phyloP scores from a whole-genome alignment of 2,797 vertebrate species.

The Cheracebus regulus region DNA sequence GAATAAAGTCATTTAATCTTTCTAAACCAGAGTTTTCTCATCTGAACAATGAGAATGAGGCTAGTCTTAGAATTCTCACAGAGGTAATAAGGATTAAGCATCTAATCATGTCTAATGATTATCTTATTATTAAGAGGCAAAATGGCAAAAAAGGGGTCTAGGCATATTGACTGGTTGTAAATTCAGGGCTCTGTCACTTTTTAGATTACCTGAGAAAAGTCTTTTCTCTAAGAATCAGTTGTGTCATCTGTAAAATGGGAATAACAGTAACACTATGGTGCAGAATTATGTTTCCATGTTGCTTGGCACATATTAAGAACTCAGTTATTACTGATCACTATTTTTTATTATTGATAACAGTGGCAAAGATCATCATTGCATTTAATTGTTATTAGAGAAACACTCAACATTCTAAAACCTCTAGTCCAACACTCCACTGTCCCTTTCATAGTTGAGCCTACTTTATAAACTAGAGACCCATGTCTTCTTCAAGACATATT shows the following conservation, averaged over 20 bases:
- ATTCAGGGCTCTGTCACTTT: background rate
- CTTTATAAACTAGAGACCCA: background rate
- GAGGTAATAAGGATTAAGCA: background rate
- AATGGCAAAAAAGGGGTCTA: background rate
- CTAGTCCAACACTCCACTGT: background rate
- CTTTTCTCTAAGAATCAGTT: background rate
- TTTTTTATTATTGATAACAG: constrained; percentile 6
- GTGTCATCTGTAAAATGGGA: background rate
- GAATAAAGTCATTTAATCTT: constrained; percentile 19
- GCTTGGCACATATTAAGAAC: background rate
- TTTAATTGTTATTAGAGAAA: background rate
- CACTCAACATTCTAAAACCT: background rate
- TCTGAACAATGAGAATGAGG: background rate
- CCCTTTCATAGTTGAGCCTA: background rate
- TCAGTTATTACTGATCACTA: background rate
- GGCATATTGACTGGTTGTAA: background rate
- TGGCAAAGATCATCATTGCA: background rate
- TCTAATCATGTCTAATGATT: background rate
- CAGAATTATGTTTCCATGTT: background rate
- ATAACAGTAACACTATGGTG: background rate
- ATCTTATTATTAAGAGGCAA: background rate
- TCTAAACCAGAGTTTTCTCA: background rate
- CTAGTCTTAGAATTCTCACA: background rate
- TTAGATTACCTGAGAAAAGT: background rate
- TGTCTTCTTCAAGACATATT: background rate